Base-by-base conservation (phyloP, 2,797 vertebrate species). In the Kryptopterus vitreolus region DNA sequence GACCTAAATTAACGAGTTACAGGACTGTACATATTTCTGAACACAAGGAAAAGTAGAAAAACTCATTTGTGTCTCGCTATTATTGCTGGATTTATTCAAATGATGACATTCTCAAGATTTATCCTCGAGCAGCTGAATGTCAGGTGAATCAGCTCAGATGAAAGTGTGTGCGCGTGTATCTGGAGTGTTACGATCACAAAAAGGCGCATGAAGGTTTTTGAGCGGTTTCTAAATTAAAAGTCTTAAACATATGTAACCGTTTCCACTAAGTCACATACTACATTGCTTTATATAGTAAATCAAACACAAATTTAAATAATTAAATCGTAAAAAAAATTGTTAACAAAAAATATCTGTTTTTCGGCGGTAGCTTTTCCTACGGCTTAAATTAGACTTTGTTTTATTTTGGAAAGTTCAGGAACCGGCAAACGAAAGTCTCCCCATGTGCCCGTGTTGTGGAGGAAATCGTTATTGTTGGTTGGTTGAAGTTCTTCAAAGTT, bases 391-490 rank as follows among this genome's bases (percentile, higher is more conserved):
- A 11, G 9, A 26, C 8, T 8, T 8, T 1, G 22, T 73, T 68
- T 70, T 83, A 85, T 82, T 85, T 50, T 85, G 82, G 70, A 83
- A 79, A 3, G 31, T 35, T 1, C 20, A 62, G 72, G 70, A 78
- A 81, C 82, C 84, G 84, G 84, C 74, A 48, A 65, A 63, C 26
- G n/a, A 22, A 10, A 38, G 7, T 31, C 53, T 62, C 68, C 79
- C 55, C 79, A 79, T 59, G 84, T 79, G 84, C 20, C 61, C 61
- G 10, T 83, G 82, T 82, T 81, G 79, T 80, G 78, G 76, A 59
- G 55, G 69, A 24, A 3, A 68, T 24, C 31, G 3, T 24, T 16
- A 26, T 31, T 75, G 58, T 58, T 13, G 46, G 26, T 46, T 50
- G 31, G 9, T 76, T 53, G 18, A 78, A 11, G 26, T 31, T 8